Base-by-base conservation (phyloP, 1,140 invertebrate species). In the Atta colombica region DNA sequence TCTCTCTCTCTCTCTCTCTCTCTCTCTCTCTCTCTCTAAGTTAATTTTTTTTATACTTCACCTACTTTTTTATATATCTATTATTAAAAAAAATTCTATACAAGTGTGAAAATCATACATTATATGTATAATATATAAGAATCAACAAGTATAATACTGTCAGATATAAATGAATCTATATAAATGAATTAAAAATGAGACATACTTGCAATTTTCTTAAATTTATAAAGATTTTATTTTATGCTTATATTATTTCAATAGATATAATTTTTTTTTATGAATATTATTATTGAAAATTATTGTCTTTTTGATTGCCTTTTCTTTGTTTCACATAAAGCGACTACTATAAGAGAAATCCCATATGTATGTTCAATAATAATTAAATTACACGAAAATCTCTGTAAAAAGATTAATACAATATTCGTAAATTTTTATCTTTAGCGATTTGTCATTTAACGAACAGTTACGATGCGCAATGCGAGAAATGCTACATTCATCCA, bases 401-500 rank as follows among this genome's bases (percentile, higher is more conserved):
- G 12, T 31, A 0, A 31, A 10, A 45, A 51, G 39, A 84, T 61
- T 53, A 49, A 60, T 61, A 25, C 16, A 14, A 84, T 71, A 53
- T 0, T 61, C 69, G 53, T 84, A 78, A 85, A 85, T 53, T 69
- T 71, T 77, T 78, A 74, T 77, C 66, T 86, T 68, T 75, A 88
- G 87, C 89, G 88, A 85, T 89, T 82, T 90, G 88, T 90, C 89
- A 85, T 93, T 93, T 91, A 80, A 75, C 84, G 85, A 89, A 88
- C 91, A 78, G 91, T 93, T 92, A 92, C 91, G 88, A 92, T 90
- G n/a, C 91, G 92, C 93, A 93, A 92, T 94, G 89, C 92, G 92
- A 91, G 91, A 94, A 95, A 94, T 93, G 93, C 91, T 92, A 85
- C 94, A 94, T 92, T 94, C 94, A 93, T 93, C 91, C 92, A 91